A percentile compares a stretch with the other conserved stretches of the same genome.
phyloP scores from a whole-genome alignment of 2,113 vertebrate species.

The Ceuthmochares aereus region DNA sequence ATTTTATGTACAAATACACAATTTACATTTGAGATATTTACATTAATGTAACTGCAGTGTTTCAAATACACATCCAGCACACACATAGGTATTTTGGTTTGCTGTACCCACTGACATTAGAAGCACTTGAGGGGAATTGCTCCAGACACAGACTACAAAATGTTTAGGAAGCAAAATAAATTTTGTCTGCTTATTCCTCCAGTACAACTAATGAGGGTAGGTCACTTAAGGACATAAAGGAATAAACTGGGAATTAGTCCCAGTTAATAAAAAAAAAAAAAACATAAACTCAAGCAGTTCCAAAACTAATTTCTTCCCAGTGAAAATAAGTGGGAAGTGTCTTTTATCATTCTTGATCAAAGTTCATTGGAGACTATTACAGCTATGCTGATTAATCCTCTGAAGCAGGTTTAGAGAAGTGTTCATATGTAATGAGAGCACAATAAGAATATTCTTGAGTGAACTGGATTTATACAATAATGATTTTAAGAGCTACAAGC shows the following conservation, averaged over 20 bases:
- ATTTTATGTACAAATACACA: neutral
- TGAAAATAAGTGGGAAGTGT: conserved; percentile 11
- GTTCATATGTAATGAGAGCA: neutral
- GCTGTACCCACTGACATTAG: neutral
- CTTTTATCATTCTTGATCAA: conserved; percentile 1
- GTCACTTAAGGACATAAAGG: neutral
- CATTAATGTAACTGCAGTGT: neutral
- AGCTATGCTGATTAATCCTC: neutral
- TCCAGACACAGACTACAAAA: neutral
- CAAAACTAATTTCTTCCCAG: conserved; percentile 21
- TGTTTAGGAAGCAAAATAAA: neutral
- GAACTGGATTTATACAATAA: neutral
- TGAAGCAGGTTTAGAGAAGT: neutral
- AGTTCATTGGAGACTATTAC: neutral
- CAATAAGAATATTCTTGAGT: neutral
- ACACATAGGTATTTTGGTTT: neutral
- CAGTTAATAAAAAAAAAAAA: conserved; percentile 24
- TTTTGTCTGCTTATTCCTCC: neutral
- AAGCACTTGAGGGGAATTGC: neutral
- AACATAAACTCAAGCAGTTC: neutral
- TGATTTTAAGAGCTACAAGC: neutral
- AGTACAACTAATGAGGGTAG: neutral
- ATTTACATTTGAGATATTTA: neutral
- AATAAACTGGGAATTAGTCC: conserved; percentile 15
- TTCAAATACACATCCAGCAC: neutral